A percentile compares a stretch with the other conserved stretches of the same genome.
Evolutionary conservation across 2,797 vertebrate species (phyloP).

Genomic region (Acipenser ruthenus): DNA sequence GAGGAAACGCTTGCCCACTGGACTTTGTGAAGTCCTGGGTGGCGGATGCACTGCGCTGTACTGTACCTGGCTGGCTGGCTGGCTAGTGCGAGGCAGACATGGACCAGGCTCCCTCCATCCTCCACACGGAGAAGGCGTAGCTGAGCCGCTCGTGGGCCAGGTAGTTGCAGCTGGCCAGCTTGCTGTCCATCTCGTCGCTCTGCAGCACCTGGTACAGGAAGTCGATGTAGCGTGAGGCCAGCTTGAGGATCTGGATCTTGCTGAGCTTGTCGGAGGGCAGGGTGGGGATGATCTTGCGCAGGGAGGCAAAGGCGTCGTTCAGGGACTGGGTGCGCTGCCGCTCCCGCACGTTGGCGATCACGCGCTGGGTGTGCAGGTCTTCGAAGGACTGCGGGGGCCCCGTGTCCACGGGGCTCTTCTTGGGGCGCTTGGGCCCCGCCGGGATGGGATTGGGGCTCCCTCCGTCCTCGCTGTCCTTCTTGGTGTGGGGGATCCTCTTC

Average conservation of each 20-base stretch:
- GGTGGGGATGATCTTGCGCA: slow-evolving; percentile 83
- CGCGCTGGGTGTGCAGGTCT: slow-evolving; percentile 72
- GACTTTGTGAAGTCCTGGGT: too few relatives aligned
- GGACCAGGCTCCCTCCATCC: slow-evolving; percentile 92
- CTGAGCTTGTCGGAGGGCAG: slow-evolving; percentile 87
- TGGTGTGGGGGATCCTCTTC: slow-evolving; percentile 52
- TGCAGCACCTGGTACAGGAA: slow-evolving; percentile 87
- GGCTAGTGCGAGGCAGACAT: slow-evolving; percentile 79
- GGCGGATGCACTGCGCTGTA: too few relatives aligned
- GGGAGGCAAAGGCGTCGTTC: slow-evolving; percentile 80
- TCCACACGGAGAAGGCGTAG: slow-evolving; percentile 89
- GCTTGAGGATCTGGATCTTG: slow-evolving; percentile 87
- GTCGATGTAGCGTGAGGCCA: slow-evolving; percentile 86
- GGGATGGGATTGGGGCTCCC: slow-evolving; percentile 47
- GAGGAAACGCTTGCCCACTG: too few relatives aligned
- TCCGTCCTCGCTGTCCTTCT: slow-evolving; percentile 40
- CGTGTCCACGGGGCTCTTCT: slow-evolving; percentile 48
- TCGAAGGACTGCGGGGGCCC: slow-evolving; percentile 53
- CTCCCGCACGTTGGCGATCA: slow-evolving; percentile 80
- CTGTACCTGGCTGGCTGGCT: slow-evolving; percentile 17
- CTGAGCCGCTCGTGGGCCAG: slow-evolving; percentile 84
- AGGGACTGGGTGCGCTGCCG: slow-evolving; percentile 81
- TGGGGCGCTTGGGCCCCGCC: slow-evolving; percentile 56
- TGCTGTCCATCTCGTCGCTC: slow-evolving; percentile 77
- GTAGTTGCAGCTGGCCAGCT: slow-evolving; percentile 76